These are phyloP conservation scores for Seladonia tumulorum DNA, from an alignment of 2,888 invertebrate species.

Conservation along the genomic window DNA sequence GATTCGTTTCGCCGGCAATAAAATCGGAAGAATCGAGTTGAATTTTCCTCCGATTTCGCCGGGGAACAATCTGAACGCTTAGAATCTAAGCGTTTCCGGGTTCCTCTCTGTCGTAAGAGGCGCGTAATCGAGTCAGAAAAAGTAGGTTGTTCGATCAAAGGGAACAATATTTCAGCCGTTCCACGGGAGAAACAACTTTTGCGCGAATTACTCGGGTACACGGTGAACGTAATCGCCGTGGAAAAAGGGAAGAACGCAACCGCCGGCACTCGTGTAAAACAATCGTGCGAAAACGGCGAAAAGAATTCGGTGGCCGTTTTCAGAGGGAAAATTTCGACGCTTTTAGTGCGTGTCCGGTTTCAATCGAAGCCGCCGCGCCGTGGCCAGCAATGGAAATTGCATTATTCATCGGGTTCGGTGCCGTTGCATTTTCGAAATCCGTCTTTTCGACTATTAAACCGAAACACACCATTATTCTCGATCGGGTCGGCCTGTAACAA, in stretches of 20 bases:
- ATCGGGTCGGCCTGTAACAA: not conserved
- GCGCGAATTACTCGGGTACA: not conserved
- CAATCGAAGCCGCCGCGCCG: conserved; percentile 1
- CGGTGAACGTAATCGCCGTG: not conserved
- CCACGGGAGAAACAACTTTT: not conserved
- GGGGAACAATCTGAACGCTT: not conserved
- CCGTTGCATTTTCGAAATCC: conserved; percentile 14
- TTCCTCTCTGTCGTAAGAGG: not conserved
- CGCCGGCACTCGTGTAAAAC: not conserved
- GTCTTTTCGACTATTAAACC: conserved; percentile 12
- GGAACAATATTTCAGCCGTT: not conserved
- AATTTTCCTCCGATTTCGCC: not conserved
- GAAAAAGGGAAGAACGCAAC: not conserved
- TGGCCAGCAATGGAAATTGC: not conserved
- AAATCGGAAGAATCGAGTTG: not conserved
- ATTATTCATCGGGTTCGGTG: conserved; percentile 18
- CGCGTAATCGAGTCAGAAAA: not conserved
- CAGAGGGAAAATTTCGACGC: not conserved
- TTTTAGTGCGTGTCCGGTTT: not conserved
- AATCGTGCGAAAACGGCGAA: not conserved
- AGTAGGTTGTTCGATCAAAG: not conserved
- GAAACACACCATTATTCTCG: conserved; percentile 18
- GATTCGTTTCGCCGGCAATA: not conserved
- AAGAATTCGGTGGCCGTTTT: conserved; percentile 4
- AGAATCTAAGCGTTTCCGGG: not conserved